phyloP scores from a whole-genome alignment of 2,888 invertebrate species.

The Cenopis cana region DNA sequence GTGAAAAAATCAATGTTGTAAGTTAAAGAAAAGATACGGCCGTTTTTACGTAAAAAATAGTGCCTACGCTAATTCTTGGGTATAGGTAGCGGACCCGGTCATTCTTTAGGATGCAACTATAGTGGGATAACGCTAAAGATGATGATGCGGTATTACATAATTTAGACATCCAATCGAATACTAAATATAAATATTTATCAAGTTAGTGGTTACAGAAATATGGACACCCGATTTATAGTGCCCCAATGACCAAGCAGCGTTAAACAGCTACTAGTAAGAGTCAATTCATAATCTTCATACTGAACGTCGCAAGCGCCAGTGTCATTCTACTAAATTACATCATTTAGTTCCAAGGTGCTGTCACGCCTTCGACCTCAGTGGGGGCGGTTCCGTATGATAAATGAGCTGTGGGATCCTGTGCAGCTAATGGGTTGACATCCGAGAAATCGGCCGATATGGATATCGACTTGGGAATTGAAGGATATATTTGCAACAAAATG shows the following conservation, averaged over 20 bases:
- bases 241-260: slow-evolving; percentile 12
- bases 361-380: background rate
- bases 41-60: too few species aligned
- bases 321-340: background rate
- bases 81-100: too few species aligned
- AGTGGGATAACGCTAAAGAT: too few species aligned
- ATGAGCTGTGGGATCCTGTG: slow-evolving; percentile 18
- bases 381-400: slow-evolving; percentile 14
- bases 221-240: slow-evolving; percentile 3
- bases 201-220: background rate
- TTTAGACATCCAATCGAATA: too few species aligned
- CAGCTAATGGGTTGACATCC: slow-evolving; percentile 21
- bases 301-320: background rate
- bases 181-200: too few species aligned
- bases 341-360: background rate
- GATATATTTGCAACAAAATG: slow-evolving; percentile 1
- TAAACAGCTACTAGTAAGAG: background rate
- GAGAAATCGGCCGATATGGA: slow-evolving; percentile 7
- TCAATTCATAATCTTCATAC: background rate
- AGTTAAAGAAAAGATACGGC: too few species aligned
- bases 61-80: too few species aligned
- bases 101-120: too few species aligned
- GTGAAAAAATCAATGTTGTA: too few species aligned
- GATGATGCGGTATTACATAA: too few species aligned
- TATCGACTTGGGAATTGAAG: background rate